These are phyloP conservation scores for Vidua macroura DNA, from an alignment of 2,113 vertebrate species.

Conservation along the genomic window DNA sequence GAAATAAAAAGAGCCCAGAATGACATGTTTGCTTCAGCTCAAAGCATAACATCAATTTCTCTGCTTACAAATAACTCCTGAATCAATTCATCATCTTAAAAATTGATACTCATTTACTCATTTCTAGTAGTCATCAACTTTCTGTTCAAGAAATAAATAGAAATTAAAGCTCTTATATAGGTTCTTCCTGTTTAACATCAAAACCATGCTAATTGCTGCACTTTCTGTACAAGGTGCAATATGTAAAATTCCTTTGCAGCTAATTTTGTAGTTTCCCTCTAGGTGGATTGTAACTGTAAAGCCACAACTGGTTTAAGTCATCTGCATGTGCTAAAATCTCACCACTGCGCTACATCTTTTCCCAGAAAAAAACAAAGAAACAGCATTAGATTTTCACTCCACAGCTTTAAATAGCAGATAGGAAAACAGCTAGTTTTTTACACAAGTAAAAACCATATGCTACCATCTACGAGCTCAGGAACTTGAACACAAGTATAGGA, in stretches of 20 bases:
- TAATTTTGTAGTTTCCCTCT: background rate
- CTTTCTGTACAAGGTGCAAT: background rate
- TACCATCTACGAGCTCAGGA: background rate
- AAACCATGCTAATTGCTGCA: background rate
- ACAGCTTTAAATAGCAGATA: background rate
- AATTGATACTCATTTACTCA: background rate
- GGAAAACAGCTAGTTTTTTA: background rate
- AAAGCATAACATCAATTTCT: background rate
- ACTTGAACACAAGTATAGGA: background rate
- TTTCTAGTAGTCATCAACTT: background rate
- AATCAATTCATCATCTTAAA: background rate
- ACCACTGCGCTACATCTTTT: background rate
- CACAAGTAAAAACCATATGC: accelerated
- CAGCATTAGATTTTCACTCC: background rate
- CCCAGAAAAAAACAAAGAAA: background rate
- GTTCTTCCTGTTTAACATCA: background rate
- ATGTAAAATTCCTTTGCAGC: background rate
- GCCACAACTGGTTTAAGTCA: background rate
- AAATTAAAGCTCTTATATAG: background rate
- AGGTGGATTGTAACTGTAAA: background rate
- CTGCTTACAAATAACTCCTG: background rate
- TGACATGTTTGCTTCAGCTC: background rate
- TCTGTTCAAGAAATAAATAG: background rate
- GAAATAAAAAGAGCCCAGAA: background rate
- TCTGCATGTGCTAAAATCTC: background rate